Percentiles rank a stretch among this genome's conserved stretches.
These are phyloP conservation scores for Piprites chloris DNA, from an alignment of 2,113 vertebrate genomes.

Conservation along the genomic window DNA sequence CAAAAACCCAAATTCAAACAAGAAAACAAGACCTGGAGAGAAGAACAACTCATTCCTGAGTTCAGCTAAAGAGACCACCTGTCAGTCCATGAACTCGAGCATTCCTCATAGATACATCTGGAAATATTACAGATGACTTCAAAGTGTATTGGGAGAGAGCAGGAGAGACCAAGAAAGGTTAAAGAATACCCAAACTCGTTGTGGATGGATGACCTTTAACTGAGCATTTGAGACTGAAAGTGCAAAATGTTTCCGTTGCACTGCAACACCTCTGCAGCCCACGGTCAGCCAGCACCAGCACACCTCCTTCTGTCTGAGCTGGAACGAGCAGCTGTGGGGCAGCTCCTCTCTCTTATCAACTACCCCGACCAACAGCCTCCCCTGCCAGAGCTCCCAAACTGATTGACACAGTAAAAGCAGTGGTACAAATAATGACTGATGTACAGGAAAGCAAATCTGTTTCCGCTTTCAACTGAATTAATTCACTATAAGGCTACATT, in stretches of 20 bases:
- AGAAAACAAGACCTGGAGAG: not conserved
- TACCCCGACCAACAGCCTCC: not conserved
- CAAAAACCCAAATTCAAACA: not conserved
- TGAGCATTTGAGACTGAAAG: not conserved
- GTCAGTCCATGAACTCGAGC: not conserved
- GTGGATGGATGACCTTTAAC: not conserved
- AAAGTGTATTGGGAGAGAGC: not conserved
- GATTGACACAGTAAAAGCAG: not conserved
- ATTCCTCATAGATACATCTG: not conserved
- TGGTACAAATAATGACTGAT: not conserved
- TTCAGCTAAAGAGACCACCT: not conserved
- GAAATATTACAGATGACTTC: not conserved
- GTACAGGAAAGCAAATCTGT: not conserved
- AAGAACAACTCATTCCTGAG: not conserved
- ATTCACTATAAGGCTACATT: not conserved
- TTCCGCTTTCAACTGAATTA: not conserved
- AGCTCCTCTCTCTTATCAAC: not conserved
- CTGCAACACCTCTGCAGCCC: not conserved
- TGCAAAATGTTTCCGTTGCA: not conserved
- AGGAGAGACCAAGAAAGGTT: not conserved
- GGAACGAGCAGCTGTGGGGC: not conserved
- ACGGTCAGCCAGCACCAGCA: not conserved
- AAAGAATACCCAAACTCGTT: not conserved
- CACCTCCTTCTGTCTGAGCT: not conserved
- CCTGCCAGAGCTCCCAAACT: not conserved